Evolutionary conservation across 2,888 invertebrate genomes (phyloP).

Genomic region (Eupeodes luniger): DNA sequence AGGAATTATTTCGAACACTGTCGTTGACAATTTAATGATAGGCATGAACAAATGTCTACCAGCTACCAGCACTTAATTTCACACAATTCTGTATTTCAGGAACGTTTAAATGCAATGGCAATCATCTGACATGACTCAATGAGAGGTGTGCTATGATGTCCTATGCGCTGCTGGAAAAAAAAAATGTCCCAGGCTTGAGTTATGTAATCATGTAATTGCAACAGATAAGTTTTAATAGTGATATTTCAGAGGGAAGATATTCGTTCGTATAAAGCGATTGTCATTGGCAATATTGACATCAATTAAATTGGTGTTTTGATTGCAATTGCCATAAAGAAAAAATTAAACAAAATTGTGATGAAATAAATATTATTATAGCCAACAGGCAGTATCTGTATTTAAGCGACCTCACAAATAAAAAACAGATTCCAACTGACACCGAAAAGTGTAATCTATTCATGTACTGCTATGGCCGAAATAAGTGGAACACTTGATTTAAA

Average conservation of each 20-base stretch:
- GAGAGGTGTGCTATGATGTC: constrained; percentile 27
- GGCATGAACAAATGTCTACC: constrained; percentile 57
- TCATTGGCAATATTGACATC: constrained; percentile 41
- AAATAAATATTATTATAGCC: constrained; percentile 23
- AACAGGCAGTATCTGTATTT: neutral
- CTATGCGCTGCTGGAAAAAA: neutral
- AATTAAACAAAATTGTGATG: constrained; percentile 3
- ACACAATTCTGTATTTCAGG: constrained; percentile 16
- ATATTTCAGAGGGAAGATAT: constrained; percentile 7
- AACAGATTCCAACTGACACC: constrained; percentile 9
- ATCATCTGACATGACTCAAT: constrained; percentile 47
- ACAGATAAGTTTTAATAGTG: constrained; percentile 31
- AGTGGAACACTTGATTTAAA: too few relatives aligned
- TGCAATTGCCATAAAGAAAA: neutral
- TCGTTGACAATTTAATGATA: constrained; percentile 70
- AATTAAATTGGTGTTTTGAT: constrained; percentile 41
- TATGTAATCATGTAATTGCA: constrained; percentile 39
- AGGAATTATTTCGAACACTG: constrained; percentile 69
- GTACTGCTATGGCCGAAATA: too few relatives aligned
- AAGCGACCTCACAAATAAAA: constrained; percentile 10
- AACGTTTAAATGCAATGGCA: constrained; percentile 49
- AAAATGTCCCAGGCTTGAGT: constrained; percentile 23
- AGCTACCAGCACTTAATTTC: constrained; percentile 42
- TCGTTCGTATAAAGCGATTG: neutral
- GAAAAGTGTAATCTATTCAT: neutral